Evolutionary conservation across 2,888 invertebrate species (phyloP).

Genomic region (Coleophora deauratella): DNA sequence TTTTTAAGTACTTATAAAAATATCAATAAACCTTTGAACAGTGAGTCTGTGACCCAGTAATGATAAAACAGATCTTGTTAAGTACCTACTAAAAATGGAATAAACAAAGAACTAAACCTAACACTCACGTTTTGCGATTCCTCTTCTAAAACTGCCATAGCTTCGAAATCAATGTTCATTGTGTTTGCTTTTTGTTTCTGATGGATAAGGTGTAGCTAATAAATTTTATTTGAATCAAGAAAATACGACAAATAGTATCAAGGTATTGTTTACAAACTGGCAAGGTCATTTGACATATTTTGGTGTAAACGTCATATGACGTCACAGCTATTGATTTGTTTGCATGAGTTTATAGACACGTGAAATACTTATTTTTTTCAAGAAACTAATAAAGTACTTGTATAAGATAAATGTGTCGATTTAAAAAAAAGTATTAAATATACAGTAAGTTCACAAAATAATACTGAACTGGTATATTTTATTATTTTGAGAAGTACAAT

Average conservation of each 20-base stretch:
- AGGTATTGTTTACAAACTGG: conserved; percentile 83
- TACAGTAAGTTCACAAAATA: too few relatives aligned
- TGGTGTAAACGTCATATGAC: conserved; percentile 47
- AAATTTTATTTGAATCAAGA: conserved; percentile 62
- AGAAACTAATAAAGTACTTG: too few relatives aligned
- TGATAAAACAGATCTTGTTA: too few relatives aligned
- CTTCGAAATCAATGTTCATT: conserved; percentile 75
- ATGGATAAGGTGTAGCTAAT: conserved; percentile 35
- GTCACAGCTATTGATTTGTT: conserved; percentile 18
- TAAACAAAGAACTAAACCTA: neutral
- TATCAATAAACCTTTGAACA: too few relatives aligned
- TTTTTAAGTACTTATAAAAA: too few relatives aligned
- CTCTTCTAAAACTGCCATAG: conserved; percentile 77
- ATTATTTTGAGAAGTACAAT: too few relatives aligned
- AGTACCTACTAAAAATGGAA: neutral
- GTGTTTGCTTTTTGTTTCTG: conserved; percentile 22
- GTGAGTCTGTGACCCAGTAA: too few relatives aligned
- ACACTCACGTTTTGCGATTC: conserved; percentile 71
- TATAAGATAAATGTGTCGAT: too few relatives aligned
- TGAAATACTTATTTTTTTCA: too few relatives aligned
- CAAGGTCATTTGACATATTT: conserved; percentile 79
- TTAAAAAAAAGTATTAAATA: too few relatives aligned
- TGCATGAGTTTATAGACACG: too few relatives aligned
- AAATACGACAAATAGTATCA: conserved; percentile 58
- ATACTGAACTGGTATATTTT: too few relatives aligned